Percentiles rank a stretch among this genome's conserved stretches.
phyloP scores from a whole-genome alignment of 2,113 vertebrate species.

The Carettochelys insculpta region DNA sequence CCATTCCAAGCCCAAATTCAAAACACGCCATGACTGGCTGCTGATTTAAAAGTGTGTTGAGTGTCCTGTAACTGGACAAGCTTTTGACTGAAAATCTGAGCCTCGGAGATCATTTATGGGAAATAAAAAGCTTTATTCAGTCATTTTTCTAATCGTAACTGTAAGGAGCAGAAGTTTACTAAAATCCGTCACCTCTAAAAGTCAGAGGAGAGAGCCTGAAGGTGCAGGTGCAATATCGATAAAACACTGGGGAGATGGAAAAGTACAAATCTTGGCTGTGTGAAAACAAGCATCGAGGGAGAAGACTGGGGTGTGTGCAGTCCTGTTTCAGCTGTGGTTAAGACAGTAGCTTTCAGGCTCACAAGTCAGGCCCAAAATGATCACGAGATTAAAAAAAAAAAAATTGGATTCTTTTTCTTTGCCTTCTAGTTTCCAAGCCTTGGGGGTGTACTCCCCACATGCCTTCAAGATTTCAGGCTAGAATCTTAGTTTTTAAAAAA shows the following conservation, averaged over 20 bases:
- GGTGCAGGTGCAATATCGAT: background rate
- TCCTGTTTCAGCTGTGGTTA: background rate
- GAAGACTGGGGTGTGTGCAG: background rate
- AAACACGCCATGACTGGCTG: background rate
- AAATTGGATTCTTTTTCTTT: background rate
- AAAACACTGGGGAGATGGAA: background rate
- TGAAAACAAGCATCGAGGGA: background rate
- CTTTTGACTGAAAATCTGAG: background rate
- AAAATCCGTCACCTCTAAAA: background rate
- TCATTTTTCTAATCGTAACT: background rate
- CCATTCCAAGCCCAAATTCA: background rate
- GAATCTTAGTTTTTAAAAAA: background rate
- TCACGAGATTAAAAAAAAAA: background rate
- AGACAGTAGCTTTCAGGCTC: background rate
- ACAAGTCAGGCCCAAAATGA: background rate
- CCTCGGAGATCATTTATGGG: fast-evolving
- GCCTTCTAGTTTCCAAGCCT: background rate
- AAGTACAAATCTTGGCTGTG: background rate
- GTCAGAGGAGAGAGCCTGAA: background rate
- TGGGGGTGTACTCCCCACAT: background rate
- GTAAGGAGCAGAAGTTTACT: fast-evolving
- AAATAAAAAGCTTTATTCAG: background rate
- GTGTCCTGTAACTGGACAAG: background rate
- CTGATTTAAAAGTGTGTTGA: background rate
- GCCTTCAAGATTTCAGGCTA: background rate